Base-by-base conservation (phyloP, 2,888 invertebrate species). In the Conchocele bisecta region DNA sequence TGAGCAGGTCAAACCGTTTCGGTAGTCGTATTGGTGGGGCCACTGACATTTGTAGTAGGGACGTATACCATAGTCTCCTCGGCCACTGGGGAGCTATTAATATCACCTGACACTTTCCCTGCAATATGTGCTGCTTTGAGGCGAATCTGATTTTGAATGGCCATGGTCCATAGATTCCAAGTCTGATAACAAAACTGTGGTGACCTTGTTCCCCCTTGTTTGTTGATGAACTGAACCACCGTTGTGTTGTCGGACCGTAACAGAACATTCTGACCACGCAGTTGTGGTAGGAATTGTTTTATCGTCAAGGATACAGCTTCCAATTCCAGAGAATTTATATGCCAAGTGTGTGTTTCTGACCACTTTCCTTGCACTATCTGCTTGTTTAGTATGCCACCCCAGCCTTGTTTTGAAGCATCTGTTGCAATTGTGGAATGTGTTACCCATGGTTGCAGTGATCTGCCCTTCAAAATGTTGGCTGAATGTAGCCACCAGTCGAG, bases 241-340 rank as follows among this genome's bases (percentile, higher is more conserved):
- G 72, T 69, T 5, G 65, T 56, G 20, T 61, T 75, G 71, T 75
- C 72, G 15, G 64, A 61, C 22, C 60, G 13, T 35, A 78, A 61
- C 26, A 69, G 29, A 15, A 79, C 69, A 20, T 11, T 39, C 50
- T 65, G 53, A 24, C 59, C 35, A 31, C 13, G 24, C 39, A 75
- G 35, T 17, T 44, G 48, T 24, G 28, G 60, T 29, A 60, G 24
- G 17, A 75, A 72, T 33, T 48, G 37, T 44, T 31, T 22, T 13
- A 69, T 11, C 11, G 63, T 48, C 11, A 41, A 33, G 35, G 51
- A 33, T 3, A 79, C 75, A 42, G 75, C 72, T 41, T 68, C 68
- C 75, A 75, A 56, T 31, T 72, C 78, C 37, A 72, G 56, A 50
- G 37, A 69, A 44, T 75, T 79, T 37, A 79, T 79, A 35, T 69